A percentile compares a stretch with the other conserved stretches of the same genome.
phyloP scores from a whole-genome alignment of 1,140 invertebrate genomes.

The Hypsibius dujardini region DNA sequence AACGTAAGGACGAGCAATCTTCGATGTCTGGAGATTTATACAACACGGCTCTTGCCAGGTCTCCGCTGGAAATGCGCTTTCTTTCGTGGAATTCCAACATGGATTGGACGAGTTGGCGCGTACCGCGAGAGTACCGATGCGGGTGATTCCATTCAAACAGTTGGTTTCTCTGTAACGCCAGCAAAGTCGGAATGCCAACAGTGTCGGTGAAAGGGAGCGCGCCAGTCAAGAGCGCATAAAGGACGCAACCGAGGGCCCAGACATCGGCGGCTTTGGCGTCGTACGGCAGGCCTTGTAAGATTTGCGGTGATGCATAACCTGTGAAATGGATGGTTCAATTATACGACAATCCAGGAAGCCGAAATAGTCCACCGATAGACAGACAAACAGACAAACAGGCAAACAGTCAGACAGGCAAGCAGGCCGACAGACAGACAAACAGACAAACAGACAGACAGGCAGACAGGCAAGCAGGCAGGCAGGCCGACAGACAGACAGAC shows the following conservation, averaged over 20 bases:
- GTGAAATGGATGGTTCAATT: background rate
- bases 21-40: background rate
- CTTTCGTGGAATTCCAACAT: background rate
- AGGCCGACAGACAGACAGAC: background rate
- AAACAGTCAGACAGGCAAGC: too few relatives aligned
- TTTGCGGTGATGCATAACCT: background rate
- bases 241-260: background rate
- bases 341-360: too few relatives aligned
- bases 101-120: background rate
- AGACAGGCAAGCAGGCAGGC: too few relatives aligned
- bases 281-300: background rate
- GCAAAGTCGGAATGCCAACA: background rate
- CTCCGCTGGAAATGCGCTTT: background rate
- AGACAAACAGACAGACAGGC: too few relatives aligned
- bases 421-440: too few relatives aligned
- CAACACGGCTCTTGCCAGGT: background rate
- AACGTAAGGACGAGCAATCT: background rate
- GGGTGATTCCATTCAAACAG: background rate
- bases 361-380: background rate
- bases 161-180: background rate
- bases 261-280: background rate
- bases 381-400: too few relatives aligned
- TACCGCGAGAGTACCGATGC: background rate
- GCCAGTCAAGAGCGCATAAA: background rate
- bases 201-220: background rate